A percentile compares a stretch with the other conserved stretches of the same genome.
These are phyloP conservation scores for Hirundo rustica DNA, from an alignment of 2,797 vertebrate species.

Conservation along the genomic window DNA sequence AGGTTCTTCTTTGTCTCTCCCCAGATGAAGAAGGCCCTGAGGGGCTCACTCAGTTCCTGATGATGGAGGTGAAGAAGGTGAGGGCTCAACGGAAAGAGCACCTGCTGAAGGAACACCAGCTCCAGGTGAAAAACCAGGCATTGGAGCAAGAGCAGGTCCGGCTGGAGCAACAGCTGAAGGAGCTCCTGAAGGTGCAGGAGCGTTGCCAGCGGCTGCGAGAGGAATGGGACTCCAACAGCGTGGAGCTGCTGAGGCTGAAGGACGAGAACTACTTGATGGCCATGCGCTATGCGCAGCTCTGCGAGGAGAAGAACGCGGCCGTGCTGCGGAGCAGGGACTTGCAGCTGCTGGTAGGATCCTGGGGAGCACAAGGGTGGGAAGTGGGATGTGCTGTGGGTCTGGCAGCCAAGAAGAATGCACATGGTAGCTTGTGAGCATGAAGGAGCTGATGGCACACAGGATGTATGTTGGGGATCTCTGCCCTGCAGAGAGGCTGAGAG, in stretches of 20 bases:
- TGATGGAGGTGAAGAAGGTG: slow-evolving; percentile 89
- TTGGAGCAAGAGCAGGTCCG: slow-evolving; percentile 86
- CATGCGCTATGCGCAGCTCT: slow-evolving; percentile 88
- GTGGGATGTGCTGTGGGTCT: rapidly evolving
- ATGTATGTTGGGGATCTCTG: rapidly evolving
- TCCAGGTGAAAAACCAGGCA: slow-evolving; percentile 85
- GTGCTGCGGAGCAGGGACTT: slow-evolving; percentile 85
- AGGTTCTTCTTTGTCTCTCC: neutral
- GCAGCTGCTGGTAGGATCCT: slow-evolving; percentile 75
- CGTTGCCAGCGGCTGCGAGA: slow-evolving; percentile 86
- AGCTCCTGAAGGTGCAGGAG: slow-evolving; percentile 81
- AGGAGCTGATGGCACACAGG: neutral
- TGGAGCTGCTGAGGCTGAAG: slow-evolving; percentile 89
- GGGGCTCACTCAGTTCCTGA: slow-evolving; percentile 93
- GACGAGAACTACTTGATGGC: slow-evolving; percentile 90
- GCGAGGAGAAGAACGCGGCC: slow-evolving; percentile 87
- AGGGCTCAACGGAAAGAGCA: slow-evolving; percentile 85
- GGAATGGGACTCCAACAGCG: slow-evolving; percentile 82
- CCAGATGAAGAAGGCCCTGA: slow-evolving; percentile 93
- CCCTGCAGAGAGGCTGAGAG: neutral
- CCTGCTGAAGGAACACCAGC: slow-evolving; percentile 84
- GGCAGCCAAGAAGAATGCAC: rapidly evolving
- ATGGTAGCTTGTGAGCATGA: rapidly evolving
- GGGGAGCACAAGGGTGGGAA: rapidly evolving
- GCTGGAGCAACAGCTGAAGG: slow-evolving; percentile 82